These are phyloP conservation scores for Zaprionus capensis DNA, from an alignment of 1,140 invertebrate genomes.

Conservation along the genomic window DNA sequence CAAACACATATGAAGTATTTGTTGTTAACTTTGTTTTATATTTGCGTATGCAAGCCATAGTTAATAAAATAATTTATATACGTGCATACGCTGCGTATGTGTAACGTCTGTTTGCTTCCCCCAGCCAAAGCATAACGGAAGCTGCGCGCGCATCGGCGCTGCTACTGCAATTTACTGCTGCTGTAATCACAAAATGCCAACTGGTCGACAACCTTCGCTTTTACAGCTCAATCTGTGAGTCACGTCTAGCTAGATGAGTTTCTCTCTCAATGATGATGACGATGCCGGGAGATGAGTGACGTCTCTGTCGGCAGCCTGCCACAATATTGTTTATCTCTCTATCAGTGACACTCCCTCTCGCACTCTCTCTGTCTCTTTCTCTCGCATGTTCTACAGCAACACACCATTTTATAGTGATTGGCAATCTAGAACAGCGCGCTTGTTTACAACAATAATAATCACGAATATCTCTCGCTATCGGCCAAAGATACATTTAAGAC, in stretches of 20 bases:
- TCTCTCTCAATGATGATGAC: conserved; percentile 13
- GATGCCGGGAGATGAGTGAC: conserved; percentile 5
- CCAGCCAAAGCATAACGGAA: conserved; percentile 9
- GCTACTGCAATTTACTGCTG: neutral
- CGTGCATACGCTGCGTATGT: neutral
- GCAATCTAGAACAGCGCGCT: conserved; percentile 41
- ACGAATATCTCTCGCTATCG: conserved; percentile 45
- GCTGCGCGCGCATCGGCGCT: neutral
- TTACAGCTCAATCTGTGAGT: conserved; percentile 40
- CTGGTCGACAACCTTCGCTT: conserved; percentile 8
- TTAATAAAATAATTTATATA: neutral
- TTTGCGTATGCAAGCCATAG: conserved; percentile 31
- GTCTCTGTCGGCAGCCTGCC: conserved; percentile 8
- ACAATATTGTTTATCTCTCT: conserved; percentile 13
- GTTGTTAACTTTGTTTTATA: conserved; percentile 52
- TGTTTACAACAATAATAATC: conserved; percentile 50
- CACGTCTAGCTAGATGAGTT: conserved; percentile 16
- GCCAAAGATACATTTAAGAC: conserved; percentile 16
- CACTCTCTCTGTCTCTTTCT: neutral
- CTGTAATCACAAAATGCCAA: conserved; percentile 49
- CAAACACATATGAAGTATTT: neutral
- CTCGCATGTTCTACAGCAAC: conserved; percentile 39
- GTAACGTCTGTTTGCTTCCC: conserved; percentile 11
- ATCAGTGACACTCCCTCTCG: neutral
- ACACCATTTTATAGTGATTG: conserved; percentile 49